These are phyloP conservation scores for Erpetoichthys calabaricus DNA, from an alignment of 2,797 vertebrate species.

Conservation along the genomic window DNA sequence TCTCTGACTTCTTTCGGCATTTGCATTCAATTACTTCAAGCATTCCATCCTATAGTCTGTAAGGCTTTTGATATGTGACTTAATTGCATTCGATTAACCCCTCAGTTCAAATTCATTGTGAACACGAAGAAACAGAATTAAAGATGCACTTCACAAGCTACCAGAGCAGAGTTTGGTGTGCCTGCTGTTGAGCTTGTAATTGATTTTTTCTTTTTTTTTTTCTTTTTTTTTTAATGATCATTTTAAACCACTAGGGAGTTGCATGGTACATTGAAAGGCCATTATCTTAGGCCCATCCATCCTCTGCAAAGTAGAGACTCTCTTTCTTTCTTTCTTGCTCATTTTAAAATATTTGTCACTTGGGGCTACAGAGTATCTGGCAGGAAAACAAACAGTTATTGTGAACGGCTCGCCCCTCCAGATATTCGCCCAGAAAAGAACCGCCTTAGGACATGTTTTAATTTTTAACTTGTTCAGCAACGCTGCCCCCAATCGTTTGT, in stretches of 20 bases:
- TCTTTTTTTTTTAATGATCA: background rate
- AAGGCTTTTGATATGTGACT: slow-evolving; percentile 21
- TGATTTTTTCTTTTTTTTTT: background rate
- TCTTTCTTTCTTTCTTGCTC: slow-evolving; percentile 1
- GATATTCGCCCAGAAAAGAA: background rate
- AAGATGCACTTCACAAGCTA: background rate
- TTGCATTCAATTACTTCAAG: slow-evolving; percentile 2
- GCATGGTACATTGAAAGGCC: background rate
- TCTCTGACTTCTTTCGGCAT: slow-evolving; percentile 7
- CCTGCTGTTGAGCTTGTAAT: background rate
- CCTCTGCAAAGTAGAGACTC: background rate
- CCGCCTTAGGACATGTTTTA: no score
- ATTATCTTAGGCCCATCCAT: slow-evolving; percentile 6
- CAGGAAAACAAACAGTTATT: background rate
- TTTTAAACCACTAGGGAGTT: background rate
- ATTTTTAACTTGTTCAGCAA: no score
- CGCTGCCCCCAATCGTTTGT: no score
- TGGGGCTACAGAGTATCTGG: background rate
- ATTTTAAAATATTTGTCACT: background rate
- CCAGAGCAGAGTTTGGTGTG: background rate
- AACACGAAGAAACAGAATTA: background rate
- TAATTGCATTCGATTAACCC: slow-evolving; percentile 22
- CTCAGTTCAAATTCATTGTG: slow-evolving; percentile 3
- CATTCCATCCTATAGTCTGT: slow-evolving; percentile 10
- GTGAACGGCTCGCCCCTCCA: background rate